phyloP scores from a whole-genome alignment of 2,888 invertebrate genomes.

The Perithous albicinctus region DNA sequence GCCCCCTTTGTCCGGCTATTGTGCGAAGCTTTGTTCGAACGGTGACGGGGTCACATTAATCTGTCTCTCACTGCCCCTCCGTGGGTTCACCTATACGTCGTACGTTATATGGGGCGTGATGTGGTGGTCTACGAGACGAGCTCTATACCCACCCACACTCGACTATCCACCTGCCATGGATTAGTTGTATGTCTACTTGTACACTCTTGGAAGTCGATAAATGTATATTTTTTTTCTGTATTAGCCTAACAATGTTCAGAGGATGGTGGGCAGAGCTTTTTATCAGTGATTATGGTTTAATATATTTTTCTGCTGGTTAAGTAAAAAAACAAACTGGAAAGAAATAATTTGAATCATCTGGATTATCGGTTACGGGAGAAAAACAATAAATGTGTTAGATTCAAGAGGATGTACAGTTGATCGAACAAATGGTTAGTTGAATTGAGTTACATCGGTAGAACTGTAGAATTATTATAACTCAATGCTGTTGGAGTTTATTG shows the following conservation, averaged over 20 bases:
- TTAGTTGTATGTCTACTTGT: constrained; percentile 45
- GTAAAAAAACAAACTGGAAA: not conserved
- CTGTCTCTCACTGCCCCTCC: constrained; percentile 79
- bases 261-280: not conserved
- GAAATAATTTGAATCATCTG: not conserved
- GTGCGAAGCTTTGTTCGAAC: constrained; percentile 83
- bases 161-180: constrained; percentile 52
- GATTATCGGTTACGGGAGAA: no score
- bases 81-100: constrained; percentile 38
- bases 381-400: no score
- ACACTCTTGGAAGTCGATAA: not conserved
- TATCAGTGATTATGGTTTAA: not conserved
- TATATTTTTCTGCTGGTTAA: not conserved
- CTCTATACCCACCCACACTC: constrained; percentile 22
- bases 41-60: constrained; percentile 83
- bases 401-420: no score
- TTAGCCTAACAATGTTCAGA: not conserved
- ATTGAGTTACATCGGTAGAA: no score
- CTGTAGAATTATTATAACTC: no score
- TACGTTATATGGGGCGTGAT: constrained; percentile 53
- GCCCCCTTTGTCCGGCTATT: constrained; percentile 79
- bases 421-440: no score
- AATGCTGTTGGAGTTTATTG: constrained; percentile 60
- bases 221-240: not conserved
- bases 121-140: constrained; percentile 40